Percentiles rank a stretch among this genome's conserved stretches.
These are phyloP conservation scores for Temnothorax rugatulus DNA, from an alignment of 2,888 invertebrate genomes.

Conservation along the genomic window DNA sequence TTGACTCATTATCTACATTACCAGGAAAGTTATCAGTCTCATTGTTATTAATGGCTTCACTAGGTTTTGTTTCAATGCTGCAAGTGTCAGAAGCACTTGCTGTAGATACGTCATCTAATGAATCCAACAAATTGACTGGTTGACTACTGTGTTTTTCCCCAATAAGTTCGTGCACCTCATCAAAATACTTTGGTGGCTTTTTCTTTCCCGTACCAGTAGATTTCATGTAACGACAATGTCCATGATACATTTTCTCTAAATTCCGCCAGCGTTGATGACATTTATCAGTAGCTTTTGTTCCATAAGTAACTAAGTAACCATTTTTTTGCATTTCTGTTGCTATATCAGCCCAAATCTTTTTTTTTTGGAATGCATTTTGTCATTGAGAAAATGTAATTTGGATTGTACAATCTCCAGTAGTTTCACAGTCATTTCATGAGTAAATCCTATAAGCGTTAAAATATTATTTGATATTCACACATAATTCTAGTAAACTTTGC, in stretches of 20 bases:
- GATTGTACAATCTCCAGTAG: background rate
- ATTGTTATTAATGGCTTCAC: background rate
- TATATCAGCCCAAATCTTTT: background rate
- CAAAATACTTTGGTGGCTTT: constrained; percentile 11
- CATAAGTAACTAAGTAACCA: background rate
- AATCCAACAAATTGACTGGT: constrained; percentile 9
- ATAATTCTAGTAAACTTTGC: too few relatives aligned
- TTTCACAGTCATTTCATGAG: constrained; percentile 5
- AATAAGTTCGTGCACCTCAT: constrained; percentile 8
- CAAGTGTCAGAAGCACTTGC: background rate
- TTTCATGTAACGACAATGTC: constrained; percentile 1
- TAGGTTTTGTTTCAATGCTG: background rate
- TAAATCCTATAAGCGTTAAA: background rate
- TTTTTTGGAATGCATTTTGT: constrained; percentile 9
- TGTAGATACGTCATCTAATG: background rate
- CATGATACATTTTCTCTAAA: constrained; percentile 19
- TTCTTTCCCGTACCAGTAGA: constrained; percentile 8
- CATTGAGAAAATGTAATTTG: background rate
- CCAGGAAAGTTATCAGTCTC: background rate
- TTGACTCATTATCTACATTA: too few relatives aligned
- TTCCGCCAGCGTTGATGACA: constrained; percentile 10
- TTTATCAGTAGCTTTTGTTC: background rate
- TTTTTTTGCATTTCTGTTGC: background rate
- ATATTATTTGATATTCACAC: background rate
- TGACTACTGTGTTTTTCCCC: constrained; percentile 19